These are phyloP conservation scores for Sinocyclocheilus grahami DNA, from an alignment of 2,113 vertebrate genomes.

Conservation along the genomic window DNA sequence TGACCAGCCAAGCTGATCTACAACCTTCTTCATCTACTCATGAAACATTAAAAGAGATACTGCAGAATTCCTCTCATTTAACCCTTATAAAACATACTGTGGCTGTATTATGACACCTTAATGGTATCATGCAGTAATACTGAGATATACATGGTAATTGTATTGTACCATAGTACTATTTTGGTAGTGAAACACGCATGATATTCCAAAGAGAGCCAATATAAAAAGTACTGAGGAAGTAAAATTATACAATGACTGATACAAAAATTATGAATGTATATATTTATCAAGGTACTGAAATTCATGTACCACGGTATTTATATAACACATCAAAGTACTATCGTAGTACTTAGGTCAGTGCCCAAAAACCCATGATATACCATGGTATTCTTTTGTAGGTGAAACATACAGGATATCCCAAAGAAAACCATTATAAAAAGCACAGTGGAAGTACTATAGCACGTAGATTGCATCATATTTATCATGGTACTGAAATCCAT, in stretches of 20 bases:
- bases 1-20: slow-evolving; percentile 19
- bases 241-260: not conserved
- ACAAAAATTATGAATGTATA: not conserved
- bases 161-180: not conserved
- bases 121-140: not conserved
- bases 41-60: not conserved
- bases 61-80: not conserved
- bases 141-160: not conserved
- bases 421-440: not conserved
- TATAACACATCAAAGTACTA: not conserved
- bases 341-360: not conserved
- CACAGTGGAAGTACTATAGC: not conserved
- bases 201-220: not conserved
- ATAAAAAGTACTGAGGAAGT: not conserved
- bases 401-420: not conserved
- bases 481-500: not conserved
- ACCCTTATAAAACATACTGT: not conserved
- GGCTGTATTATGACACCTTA: not conserved
- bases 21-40: slow-evolving; percentile 15
- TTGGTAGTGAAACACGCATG: not conserved
- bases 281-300: not conserved
- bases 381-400: not conserved
- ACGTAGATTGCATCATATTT: not conserved
- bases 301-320: not conserved
- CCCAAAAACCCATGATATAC: not conserved